These are phyloP conservation scores for Seladonia tumulorum DNA, from an alignment of 2,888 invertebrate species.

Conservation along the genomic window DNA sequence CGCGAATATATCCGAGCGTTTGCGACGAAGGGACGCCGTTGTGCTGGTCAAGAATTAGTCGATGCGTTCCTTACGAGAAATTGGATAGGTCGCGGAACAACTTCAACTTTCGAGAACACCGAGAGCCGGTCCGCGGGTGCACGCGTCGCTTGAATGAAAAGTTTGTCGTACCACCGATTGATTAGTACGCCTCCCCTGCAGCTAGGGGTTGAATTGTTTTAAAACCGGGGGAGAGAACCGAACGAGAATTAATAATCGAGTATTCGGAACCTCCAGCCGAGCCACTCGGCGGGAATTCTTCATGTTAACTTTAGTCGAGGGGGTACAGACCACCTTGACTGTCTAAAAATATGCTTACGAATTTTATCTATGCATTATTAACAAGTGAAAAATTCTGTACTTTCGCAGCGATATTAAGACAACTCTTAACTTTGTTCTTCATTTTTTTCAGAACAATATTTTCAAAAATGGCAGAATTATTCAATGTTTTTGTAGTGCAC, in stretches of 20 bases:
- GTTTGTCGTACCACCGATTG: conserved; percentile 22
- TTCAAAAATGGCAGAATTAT: too few relatives aligned
- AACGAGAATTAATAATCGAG: conserved; percentile 38
- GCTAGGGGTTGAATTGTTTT: conserved; percentile 37
- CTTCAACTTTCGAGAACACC: conserved; percentile 28
- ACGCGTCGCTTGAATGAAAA: conserved; percentile 22
- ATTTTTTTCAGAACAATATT: too few relatives aligned
- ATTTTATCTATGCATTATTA: background rate
- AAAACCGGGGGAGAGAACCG: background rate
- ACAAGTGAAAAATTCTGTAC: background rate
- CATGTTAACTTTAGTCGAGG: background rate
- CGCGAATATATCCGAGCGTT: conserved; percentile 7
- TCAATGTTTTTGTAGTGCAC: too few relatives aligned
- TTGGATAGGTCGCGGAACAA: conserved; percentile 45
- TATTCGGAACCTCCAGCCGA: background rate
- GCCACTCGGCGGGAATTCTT: conserved; percentile 22
- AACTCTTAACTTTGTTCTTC: too few relatives aligned
- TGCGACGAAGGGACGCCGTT: conserved; percentile 28
- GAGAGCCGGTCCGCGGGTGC: background rate
- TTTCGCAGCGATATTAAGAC: background rate
- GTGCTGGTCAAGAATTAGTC: conserved; percentile 62
- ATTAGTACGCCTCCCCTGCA: conserved; percentile 27
- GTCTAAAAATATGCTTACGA: background rate
- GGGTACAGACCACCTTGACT: background rate
- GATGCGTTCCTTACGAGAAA: conserved; percentile 38